A percentile compares a stretch with the other conserved stretches of the same genome.
Conservation (phyloP, 2,113 vertebrate genomes). For the Isichthys henryi region DNA sequence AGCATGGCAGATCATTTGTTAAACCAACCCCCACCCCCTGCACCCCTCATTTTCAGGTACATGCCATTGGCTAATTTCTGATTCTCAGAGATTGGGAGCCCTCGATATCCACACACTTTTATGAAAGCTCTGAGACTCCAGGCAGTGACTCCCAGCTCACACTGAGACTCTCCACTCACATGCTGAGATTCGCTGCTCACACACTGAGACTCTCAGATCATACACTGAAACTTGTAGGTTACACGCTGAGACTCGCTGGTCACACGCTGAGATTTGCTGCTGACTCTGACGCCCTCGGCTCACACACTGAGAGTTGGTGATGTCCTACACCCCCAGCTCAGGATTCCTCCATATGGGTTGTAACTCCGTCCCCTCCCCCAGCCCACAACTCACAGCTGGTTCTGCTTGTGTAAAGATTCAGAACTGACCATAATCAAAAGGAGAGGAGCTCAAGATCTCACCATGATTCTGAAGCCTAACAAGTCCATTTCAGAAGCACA, state of each 20-base stretch:
- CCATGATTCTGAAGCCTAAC: not conserved
- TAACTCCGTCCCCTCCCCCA: not conserved
- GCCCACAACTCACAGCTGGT: not conserved
- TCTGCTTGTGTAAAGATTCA: not conserved
- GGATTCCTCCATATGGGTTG: not conserved
- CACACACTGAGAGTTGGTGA: not conserved
- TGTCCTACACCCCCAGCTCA: not conserved
- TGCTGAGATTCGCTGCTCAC: not conserved
- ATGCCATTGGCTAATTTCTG: not conserved
- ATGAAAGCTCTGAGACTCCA: not conserved
- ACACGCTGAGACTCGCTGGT: not conserved
- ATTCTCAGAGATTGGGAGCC: not conserved
- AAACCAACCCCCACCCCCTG: constrained; percentile 33
- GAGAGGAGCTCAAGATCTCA: not conserved
- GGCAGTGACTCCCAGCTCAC: not conserved
- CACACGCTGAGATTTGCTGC: not conserved
- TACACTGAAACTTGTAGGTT: not conserved
- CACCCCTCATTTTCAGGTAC: constrained; percentile 18
- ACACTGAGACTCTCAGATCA: not conserved
- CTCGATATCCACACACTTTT: not conserved
- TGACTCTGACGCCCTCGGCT: not conserved
- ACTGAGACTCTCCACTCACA: not conserved
- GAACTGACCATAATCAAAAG: not conserved
- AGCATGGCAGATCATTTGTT: constrained; percentile 52
- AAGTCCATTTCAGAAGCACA: not conserved